These are phyloP conservation scores for Conus canariensis DNA, from an alignment of 2,888 invertebrate species.

Conservation along the genomic window DNA sequence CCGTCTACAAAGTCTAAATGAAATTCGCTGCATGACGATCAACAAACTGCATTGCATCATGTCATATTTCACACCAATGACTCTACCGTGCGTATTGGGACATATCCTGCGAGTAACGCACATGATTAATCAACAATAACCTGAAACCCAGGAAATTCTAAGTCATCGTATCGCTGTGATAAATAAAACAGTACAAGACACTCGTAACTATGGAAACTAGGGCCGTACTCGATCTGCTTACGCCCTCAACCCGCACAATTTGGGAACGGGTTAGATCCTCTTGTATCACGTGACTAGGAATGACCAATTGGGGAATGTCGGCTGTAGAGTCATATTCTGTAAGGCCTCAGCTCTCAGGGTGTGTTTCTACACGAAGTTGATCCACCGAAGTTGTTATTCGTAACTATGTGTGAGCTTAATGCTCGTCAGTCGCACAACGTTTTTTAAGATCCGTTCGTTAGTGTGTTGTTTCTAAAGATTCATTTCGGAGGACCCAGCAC, in stretches of 20 bases:
- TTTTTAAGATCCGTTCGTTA: neutral
- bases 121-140: too few relatives aligned
- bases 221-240: too few relatives aligned
- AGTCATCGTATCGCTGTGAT: too few relatives aligned
- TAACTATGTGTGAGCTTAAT: neutral
- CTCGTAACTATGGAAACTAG: too few relatives aligned
- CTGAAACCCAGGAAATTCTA: too few relatives aligned
- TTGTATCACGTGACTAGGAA: neutral
- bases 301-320: neutral
- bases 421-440: neutral
- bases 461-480: neutral
- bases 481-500: neutral
- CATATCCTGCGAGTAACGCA: too few relatives aligned
- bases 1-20: too few relatives aligned
- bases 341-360: neutral
- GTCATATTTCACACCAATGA: too few relatives aligned
- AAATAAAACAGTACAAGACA: too few relatives aligned
- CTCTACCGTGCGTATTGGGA: too few relatives aligned
- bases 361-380: neutral
- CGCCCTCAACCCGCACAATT: neutral
- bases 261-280: neutral
- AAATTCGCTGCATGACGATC: too few relatives aligned
- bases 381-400: neutral
- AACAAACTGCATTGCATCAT: too few relatives aligned
- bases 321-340: neutral